These are phyloP conservation scores for Nemoura dubitans DNA, from an alignment of 2,888 invertebrate genomes.

Conservation along the genomic window DNA sequence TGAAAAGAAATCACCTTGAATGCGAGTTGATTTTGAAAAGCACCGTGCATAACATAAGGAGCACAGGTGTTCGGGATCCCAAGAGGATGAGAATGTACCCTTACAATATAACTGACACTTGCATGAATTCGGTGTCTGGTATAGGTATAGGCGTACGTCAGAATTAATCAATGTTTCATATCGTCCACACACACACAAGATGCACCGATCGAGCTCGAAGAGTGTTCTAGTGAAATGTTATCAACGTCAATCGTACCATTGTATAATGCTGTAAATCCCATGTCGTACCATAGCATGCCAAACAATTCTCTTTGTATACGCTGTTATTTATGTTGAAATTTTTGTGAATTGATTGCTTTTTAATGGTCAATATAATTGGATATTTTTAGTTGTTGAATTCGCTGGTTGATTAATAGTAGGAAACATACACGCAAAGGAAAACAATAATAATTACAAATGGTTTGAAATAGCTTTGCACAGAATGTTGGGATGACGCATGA, in stretches of 20 bases:
- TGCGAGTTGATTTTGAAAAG: background rate
- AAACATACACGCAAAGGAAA: too few species aligned
- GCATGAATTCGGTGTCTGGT: background rate
- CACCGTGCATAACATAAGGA: background rate
- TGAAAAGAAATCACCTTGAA: background rate
- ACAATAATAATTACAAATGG: too few species aligned
- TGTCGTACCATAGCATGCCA: background rate
- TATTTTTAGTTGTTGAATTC: background rate
- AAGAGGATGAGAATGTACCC: conserved; percentile 7
- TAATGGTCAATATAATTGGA: conserved; percentile 5
- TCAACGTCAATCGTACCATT: background rate
- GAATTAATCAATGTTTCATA: conserved; percentile 28
- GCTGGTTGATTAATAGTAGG: background rate
- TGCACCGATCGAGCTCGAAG: background rate
- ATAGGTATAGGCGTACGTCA: too few species aligned
- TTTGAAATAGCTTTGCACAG: too few species aligned
- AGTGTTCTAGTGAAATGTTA: background rate
- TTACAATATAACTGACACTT: conserved; percentile 22
- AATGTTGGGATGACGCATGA: too few species aligned
- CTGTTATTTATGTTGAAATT: background rate
- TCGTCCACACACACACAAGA: background rate
- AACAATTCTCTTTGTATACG: background rate
- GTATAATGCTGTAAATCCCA: background rate
- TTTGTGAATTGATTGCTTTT: background rate
- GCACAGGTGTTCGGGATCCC: conserved; percentile 1